Percentiles rank a stretch among this genome's conserved stretches.
These are phyloP conservation scores for Pristionchus japonicus DNA, from an alignment of 2,888 invertebrate genomes.

Conservation along the genomic window DNA sequence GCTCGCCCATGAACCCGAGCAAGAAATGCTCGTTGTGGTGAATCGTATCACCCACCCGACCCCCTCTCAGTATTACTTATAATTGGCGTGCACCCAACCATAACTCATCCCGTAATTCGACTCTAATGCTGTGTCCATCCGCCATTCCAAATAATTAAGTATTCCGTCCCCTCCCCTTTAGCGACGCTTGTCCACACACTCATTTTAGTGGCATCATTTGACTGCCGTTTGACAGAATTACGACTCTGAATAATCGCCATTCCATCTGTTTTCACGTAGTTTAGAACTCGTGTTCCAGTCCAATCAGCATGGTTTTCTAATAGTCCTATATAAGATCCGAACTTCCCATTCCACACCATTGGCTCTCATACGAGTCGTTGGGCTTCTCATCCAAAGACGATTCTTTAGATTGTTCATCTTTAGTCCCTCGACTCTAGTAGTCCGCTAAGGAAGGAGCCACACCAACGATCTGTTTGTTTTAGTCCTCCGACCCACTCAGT, in stretches of 20 bases:
- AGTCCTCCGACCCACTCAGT: background rate
- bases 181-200: background rate
- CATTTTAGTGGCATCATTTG: background rate
- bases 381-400: background rate
- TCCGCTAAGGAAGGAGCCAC: background rate
- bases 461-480: background rate
- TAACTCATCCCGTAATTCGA: background rate
- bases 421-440: background rate
- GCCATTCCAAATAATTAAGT: background rate
- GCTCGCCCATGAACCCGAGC: constrained; percentile 29
- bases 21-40: constrained; percentile 14
- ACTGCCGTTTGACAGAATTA: background rate
- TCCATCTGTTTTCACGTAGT: too few species aligned
- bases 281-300: background rate
- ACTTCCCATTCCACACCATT: background rate
- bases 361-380: background rate
- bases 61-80: background rate
- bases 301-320: background rate
- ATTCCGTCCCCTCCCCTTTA: background rate
- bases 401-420: background rate
- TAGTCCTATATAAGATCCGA: background rate
- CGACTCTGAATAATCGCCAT: background rate
- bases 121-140: background rate
- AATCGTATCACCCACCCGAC: background rate
- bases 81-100: background rate